Base-by-base conservation (phyloP, 1,140 invertebrate species). In the Anagrus nilaparvatae region DNA sequence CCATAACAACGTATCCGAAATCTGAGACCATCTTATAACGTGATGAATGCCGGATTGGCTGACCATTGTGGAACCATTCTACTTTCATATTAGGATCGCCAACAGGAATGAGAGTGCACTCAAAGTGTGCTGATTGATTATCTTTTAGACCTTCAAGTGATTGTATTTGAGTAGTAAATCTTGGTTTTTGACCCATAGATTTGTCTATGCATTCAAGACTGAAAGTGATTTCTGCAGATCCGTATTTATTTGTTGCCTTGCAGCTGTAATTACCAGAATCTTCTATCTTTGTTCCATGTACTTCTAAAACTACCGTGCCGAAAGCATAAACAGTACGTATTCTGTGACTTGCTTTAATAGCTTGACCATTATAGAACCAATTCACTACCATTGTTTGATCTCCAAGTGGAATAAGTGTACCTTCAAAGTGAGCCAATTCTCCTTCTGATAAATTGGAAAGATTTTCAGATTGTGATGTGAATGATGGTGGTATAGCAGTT, bases 331-430 rank as follows among this genome's bases (percentile, higher is more conserved):
- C 89, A 21, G 88, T 94, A 55, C 88, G 74, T 27, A 85, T 85
- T 24, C 91, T 78, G 61, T 90, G 85, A 65, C 87, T 89, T 17
- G 89, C 87, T 67, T 89, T 84, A 33, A 96, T 73, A 0, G 78
- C 57, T 61, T 95, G 82, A 24, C 84, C 87, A 63, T 99, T 93
- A 55, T 87, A 95, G 72, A 94, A 94, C 94, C 94, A 99, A 72
- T 97, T 91, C 19, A 98, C 88, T 19, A 83, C 78, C 92, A 97
- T 97, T 19, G 82, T 88, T 58, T 96, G 89, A 63, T 97, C 93
- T 17, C 91, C 91, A 36, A 90, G 82, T 9, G 93, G 93, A 30
- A 89, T 83, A 1, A 97, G 71, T 27, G 87, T 89, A 12, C 89
- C 92, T 68, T 97, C 92, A 60, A 94, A 95, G 58, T 93, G 89